Percentiles rank a stretch among this genome's conserved stretches.
Evolutionary conservation across 2,797 vertebrate species (phyloP).

Genomic region (Sebastes diploproa): DNA sequence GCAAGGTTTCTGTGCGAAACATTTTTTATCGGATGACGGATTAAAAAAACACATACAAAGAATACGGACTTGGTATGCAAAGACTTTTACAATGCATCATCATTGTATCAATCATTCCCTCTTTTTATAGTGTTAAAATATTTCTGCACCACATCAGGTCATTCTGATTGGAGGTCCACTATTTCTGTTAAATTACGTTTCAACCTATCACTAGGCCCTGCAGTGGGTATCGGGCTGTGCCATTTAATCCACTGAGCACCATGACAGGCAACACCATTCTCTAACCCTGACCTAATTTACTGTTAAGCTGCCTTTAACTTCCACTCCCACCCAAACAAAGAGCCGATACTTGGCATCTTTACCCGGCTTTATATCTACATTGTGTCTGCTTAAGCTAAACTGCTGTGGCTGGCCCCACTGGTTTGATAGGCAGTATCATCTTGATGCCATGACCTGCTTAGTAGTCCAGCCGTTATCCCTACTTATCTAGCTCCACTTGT

Average conservation of each 20-base stretch:
- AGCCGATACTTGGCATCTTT: neutral
- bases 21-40: no score
- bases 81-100: neutral
- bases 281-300: neutral
- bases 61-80: neutral
- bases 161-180: neutral
- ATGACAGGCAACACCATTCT: neutral
- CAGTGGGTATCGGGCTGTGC: neutral
- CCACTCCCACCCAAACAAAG: neutral
- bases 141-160: neutral
- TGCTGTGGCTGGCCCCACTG: neutral
- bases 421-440: neutral
- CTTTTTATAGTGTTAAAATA: neutral
- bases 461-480: neutral
- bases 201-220: neutral
- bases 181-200: neutral
- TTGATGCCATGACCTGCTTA: neutral
- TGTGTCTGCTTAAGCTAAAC: neutral
- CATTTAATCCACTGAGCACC: neutral
- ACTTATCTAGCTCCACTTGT: neutral
- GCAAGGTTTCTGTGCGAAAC: no score
- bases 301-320: neutral
- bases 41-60: neutral
- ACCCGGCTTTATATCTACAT: neutral
- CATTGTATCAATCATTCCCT: neutral